These are phyloP conservation scores for Balearica regulorum DNA, from an alignment of 2,797 vertebrate genomes.

Conservation along the genomic window DNA sequence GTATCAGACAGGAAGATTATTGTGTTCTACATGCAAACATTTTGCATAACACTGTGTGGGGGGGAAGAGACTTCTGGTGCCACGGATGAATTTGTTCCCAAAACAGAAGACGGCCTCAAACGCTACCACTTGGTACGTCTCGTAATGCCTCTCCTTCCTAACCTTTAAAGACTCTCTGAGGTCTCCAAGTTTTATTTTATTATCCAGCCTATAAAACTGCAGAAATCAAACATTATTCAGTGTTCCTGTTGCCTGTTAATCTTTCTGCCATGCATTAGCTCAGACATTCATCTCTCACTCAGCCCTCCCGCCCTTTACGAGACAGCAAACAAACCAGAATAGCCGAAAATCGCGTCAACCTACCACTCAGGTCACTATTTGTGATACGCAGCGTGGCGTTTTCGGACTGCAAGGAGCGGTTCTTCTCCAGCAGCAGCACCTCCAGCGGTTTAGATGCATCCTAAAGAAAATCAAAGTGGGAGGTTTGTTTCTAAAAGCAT, in stretches of 20 bases:
- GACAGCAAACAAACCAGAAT: slow-evolving; percentile 28
- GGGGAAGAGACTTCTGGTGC: background rate
- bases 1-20: slow-evolving; percentile 28
- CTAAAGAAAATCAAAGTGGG: slow-evolving; percentile 71
- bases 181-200: slow-evolving; percentile 17
- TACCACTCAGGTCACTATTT: slow-evolving; percentile 96
- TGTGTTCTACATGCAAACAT: slow-evolving; percentile 49
- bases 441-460: slow-evolving; percentile 93
- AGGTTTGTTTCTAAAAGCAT: slow-evolving; percentile 19
- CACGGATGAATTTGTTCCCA: background rate
- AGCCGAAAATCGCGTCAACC: slow-evolving; percentile 63
- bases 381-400: slow-evolving; percentile 91
- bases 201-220: slow-evolving; percentile 27
- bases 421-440: slow-evolving; percentile 96
- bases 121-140: background rate
- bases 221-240: slow-evolving; percentile 25
- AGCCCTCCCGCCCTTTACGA: slow-evolving; percentile 34
- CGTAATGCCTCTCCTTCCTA: slow-evolving; percentile 21
- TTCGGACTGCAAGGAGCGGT: slow-evolving; percentile 93
- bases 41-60: background rate
- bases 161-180: background rate
- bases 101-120: slow-evolving; percentile 51
- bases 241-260: background rate
- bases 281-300: slow-evolving; percentile 50
- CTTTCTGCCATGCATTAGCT: slow-evolving; percentile 55